Evolutionary conservation across 2,888 invertebrate genomes (phyloP).

Genomic region (Trissolcus japonicus): DNA sequence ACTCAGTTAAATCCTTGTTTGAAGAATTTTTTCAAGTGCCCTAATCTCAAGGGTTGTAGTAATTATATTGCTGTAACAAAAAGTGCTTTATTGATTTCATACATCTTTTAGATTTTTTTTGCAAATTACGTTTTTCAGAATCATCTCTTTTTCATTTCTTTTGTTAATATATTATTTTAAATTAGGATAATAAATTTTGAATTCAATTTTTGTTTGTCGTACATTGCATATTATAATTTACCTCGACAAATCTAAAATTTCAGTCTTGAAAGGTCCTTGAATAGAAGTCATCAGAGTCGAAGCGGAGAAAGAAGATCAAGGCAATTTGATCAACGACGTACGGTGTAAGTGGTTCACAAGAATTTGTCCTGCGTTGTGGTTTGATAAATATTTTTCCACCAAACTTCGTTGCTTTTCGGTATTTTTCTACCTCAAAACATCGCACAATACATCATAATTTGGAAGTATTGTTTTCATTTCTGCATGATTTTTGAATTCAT

Average conservation of each 20-base stretch:
- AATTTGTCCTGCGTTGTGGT: slow-evolving; percentile 12
- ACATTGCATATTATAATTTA: slow-evolving; percentile 8
- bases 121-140: no score
- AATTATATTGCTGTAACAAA: no score
- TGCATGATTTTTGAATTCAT: no score
- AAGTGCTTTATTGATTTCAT: no score
- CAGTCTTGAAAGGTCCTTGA: slow-evolving; percentile 12
- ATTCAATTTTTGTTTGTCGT: slow-evolving; percentile 2
- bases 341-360: slow-evolving; percentile 18
- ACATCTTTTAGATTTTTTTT: no score
- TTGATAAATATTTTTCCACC: slow-evolving; percentile 12
- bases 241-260: slow-evolving; percentile 5
- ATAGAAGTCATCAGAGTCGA: slow-evolving; percentile 18
- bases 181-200: no score
- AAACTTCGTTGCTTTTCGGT: slow-evolving; percentile 4
- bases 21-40: no score
- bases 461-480: no score
- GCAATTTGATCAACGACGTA: slow-evolving; percentile 15
- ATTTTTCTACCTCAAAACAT: background rate
- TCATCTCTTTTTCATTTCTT: no score
- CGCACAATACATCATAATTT: background rate
- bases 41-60: no score
- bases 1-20: no score
- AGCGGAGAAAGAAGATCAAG: slow-evolving; percentile 22
- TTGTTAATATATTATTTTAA: no score